Percentiles rank a stretch among this genome's conserved stretches.
These are phyloP conservation scores for Eclectus roratus DNA, from an alignment of 2,113 vertebrate genomes.

Conservation along the genomic window DNA sequence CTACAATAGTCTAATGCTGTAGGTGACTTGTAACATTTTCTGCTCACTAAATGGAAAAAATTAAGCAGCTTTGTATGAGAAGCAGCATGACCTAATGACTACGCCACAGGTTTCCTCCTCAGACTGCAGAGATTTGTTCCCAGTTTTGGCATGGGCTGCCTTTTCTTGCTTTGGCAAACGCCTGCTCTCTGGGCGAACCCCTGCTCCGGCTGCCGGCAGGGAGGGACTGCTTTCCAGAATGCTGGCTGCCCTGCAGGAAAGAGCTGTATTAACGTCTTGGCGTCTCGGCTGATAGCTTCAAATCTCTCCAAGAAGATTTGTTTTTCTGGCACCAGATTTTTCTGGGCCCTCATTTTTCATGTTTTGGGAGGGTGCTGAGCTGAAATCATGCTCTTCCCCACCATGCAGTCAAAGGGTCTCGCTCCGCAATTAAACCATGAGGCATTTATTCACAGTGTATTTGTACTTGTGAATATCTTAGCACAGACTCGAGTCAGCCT, in stretches of 20 bases:
- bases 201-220: background rate
- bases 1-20: background rate
- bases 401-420: background rate
- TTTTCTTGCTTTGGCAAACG: background rate
- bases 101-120: slow-evolving; percentile 22
- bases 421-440: background rate
- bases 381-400: background rate
- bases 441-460: slow-evolving; percentile 37
- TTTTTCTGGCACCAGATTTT: slow-evolving; percentile 31
- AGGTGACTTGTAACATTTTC: slow-evolving; percentile 14
- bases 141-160: background rate
- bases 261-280: background rate
- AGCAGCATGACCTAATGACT: slow-evolving; percentile 22
- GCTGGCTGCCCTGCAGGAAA: background rate
- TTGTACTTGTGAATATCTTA: slow-evolving; percentile 44
- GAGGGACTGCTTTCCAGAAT: background rate
- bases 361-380: slow-evolving; percentile 2
- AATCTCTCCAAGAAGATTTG: background rate
- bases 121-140: slow-evolving; percentile 10
- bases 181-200: fast-evolving
- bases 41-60: slow-evolving; percentile 27
- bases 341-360: background rate
- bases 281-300: background rate
- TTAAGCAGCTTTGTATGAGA: background rate
- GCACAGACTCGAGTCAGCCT: slow-evolving; percentile 37